Base-by-base conservation (phyloP, 2,888 invertebrate species). In the Tenthredo mesomela region DNA sequence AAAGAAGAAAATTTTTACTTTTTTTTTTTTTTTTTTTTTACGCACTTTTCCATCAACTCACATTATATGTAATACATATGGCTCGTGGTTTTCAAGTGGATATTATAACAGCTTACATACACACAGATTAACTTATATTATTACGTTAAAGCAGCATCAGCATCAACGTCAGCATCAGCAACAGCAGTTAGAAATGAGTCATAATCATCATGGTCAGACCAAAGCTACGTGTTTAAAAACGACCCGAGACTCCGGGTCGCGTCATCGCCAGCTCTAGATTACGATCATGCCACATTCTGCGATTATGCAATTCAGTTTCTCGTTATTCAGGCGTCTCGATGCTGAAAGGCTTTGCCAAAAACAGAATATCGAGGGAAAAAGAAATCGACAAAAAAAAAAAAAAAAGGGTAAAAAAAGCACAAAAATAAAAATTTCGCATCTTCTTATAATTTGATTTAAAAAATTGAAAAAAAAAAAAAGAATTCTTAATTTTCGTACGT, bases 211-310 rank as follows among this genome's bases (percentile, higher is more conserved):
- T 47, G 47, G 77, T 77, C 54, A 33, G 54, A 50, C 33, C 21
- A 29, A 29, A 33, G 33, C 29, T 29, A 29, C 77, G 77, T 40
- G 77, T 77, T 77, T 77, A 29, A 77, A 77, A 77, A 9, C 77
- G 77, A 54, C 18, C 54, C 33, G 77, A 40, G 47, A 77, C 29
- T 33, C 18, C 50, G 77, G 9, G 77, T 54, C 77, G 77, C 77
- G 50, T 77, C 77, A 77, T 54, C 77, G 77, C 77, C 43, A 43
- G n/a, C 43, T 77, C 54, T 77, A 77, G 50, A 77, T 77, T 77
- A 77, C 33, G 54, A 29, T 77, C 77, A 54, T 54, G n/a, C 54
- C n/a, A 54, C n/a, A 7, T 54, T n/a, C 54, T 54, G n/a, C 33
- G 77, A 54, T 77, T 77, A 77, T 77, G 77, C 77, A 50, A 77